A percentile compares a stretch with the other conserved stretches of the same genome.
Conservation (phyloP, 2,888 invertebrate genomes). For the Sarcophaga caerulescens region DNA sequence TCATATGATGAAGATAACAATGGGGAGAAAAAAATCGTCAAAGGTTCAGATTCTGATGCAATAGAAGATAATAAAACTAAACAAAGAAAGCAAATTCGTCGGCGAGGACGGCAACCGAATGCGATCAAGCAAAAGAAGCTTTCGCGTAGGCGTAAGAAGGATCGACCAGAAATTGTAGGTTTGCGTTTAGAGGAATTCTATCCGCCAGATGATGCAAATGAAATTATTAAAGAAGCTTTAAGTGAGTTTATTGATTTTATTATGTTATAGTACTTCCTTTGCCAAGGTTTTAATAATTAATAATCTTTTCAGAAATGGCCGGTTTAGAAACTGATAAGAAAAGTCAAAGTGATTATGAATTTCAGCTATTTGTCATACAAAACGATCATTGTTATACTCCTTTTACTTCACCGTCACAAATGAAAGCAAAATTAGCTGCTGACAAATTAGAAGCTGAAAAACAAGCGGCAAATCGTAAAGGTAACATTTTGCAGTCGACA, state of each 20-base stretch:
- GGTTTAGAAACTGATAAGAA: slow-evolving; percentile 77
- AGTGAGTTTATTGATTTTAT: slow-evolving; percentile 72
- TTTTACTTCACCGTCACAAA: slow-evolving; percentile 85
- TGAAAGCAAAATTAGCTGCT: slow-evolving; percentile 73
- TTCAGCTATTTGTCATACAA: slow-evolving; percentile 82
- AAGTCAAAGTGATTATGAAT: slow-evolving; percentile 78
- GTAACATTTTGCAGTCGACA: slow-evolving; percentile 67
- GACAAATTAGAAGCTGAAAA: slow-evolving; percentile 74
- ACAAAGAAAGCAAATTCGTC: slow-evolving; percentile 64
- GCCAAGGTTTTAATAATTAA: slow-evolving; percentile 1
- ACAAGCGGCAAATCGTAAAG: slow-evolving; percentile 72
- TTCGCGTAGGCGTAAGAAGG: slow-evolving; percentile 61
- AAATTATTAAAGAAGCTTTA: slow-evolving; percentile 81
- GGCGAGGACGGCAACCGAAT: slow-evolving; percentile 53
- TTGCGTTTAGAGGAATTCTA: slow-evolving; percentile 86
- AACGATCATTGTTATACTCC: slow-evolving; percentile 92
- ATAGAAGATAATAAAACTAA: slow-evolving; percentile 54
- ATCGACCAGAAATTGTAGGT: slow-evolving; percentile 83
- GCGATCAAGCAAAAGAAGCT: slow-evolving; percentile 54
- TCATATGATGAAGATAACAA: slow-evolving; percentile 71
- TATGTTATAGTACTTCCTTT: background rate
- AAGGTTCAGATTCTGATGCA: slow-evolving; percentile 68
- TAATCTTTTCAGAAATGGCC: slow-evolving; percentile 75
- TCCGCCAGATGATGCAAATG: slow-evolving; percentile 81
- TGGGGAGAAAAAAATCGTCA: slow-evolving; percentile 71